These are phyloP conservation scores for Psittacara wagleri DNA, from an alignment of 2,113 vertebrate genomes.

Conservation along the genomic window DNA sequence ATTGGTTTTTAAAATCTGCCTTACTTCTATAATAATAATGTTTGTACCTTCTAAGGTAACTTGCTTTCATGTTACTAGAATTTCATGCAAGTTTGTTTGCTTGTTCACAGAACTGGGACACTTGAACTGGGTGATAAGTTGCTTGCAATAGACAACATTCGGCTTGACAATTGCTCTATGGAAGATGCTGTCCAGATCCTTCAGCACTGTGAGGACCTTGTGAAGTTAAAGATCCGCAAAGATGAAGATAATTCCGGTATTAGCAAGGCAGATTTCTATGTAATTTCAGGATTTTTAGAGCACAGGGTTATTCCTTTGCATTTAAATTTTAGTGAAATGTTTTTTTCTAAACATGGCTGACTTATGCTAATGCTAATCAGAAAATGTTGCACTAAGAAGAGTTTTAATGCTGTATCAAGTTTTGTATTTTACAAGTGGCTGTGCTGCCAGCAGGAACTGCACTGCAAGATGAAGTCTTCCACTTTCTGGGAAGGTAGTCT, in stretches of 20 bases:
- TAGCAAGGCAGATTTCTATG: background rate
- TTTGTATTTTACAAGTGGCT: background rate
- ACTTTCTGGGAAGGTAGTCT: background rate
- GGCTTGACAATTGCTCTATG: constrained; percentile 97
- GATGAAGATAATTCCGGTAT: constrained; percentile 98
- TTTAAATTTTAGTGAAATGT: background rate
- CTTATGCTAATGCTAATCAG: background rate
- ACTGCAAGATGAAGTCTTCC: background rate
- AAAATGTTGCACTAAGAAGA: background rate
- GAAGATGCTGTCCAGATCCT: constrained; percentile 97
- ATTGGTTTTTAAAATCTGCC: background rate
- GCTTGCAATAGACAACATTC: constrained; percentile 94
- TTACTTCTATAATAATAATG: background rate
- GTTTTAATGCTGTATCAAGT: background rate
- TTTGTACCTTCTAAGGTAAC: background rate
- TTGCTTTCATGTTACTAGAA: background rate
- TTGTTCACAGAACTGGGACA: constrained; percentile 87
- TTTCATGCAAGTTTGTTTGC: background rate
- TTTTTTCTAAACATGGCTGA: background rate
- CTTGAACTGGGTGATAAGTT: constrained; percentile 95
- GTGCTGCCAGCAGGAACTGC: background rate
- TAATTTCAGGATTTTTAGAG: background rate
- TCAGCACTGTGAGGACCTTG: constrained; percentile 95
- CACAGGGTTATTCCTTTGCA: background rate
- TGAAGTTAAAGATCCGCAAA: constrained; percentile 97